Evolutionary conservation across 37 sponge, comb jelly and placozoan species (phyloP).

Genomic region (Oscarella lobularis): DNA sequence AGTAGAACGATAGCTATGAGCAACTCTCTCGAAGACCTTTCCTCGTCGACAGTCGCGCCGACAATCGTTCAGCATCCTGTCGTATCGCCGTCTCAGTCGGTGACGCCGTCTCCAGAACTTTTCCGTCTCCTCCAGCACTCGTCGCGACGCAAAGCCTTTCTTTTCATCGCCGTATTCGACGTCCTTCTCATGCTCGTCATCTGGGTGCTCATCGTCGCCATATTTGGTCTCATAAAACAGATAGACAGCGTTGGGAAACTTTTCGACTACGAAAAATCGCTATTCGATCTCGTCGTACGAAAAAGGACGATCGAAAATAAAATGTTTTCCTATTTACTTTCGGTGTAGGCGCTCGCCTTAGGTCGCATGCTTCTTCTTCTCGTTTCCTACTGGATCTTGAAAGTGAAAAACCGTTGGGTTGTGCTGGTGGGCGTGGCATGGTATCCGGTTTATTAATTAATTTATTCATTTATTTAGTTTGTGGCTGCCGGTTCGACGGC

Average conservation of each 20-base stretch:
- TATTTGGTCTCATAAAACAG: not conserved
- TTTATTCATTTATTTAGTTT: not conserved
- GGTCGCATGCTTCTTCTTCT: too few species aligned
- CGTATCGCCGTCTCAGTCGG: too few species aligned
- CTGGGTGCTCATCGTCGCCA: not conserved
- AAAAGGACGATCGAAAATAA: too few species aligned
- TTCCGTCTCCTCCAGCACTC: not conserved
- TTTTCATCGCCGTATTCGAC: not conserved
- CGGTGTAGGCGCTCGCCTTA: too few species aligned
- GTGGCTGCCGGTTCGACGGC: not conserved
- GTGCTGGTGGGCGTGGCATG: not conserved
- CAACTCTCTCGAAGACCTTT: too few species aligned
- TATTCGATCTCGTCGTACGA: not conserved
- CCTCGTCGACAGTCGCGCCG: too few species aligned
- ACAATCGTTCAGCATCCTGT: too few species aligned
- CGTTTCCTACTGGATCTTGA: too few species aligned
- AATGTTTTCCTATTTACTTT: too few species aligned
- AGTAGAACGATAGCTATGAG: too few species aligned
- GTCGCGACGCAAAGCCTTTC: not conserved
- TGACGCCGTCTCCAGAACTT: too few species aligned
- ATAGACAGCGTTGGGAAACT: not conserved
- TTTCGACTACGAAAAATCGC: not conserved
- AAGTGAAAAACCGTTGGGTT: not conserved
- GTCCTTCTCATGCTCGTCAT: not conserved
- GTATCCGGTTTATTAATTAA: not conserved